A percentile compares a stretch with the other conserved stretches of the same genome.
These are phyloP conservation scores for Ectemnius lituratus DNA, from an alignment of 2,888 invertebrate genomes.

Conservation along the genomic window DNA sequence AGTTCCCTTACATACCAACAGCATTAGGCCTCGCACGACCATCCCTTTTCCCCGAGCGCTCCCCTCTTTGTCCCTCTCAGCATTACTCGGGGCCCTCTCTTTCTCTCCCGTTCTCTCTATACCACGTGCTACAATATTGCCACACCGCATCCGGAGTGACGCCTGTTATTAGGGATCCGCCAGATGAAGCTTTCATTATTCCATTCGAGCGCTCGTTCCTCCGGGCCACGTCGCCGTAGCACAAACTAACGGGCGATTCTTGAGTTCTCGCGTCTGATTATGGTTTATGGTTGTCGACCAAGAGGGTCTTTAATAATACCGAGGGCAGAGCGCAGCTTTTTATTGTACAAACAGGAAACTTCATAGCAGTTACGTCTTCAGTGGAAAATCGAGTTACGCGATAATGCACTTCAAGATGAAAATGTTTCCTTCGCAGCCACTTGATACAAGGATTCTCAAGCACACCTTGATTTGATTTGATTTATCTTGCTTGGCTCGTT, in stretches of 20 bases:
- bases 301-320: conserved; percentile 37
- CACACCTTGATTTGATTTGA: no score
- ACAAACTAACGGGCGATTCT: conserved; percentile 46
- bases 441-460: no score
- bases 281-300: conserved; percentile 27
- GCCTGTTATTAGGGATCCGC: conserved; percentile 60
- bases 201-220: conserved; percentile 43
- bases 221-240: conserved; percentile 49
- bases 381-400: no score
- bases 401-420: no score
- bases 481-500: no score
- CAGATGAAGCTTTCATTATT: conserved; percentile 60
- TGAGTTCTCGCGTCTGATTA: conserved; percentile 40
- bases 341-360: neutral
- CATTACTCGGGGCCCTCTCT: conserved; percentile 17
- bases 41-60: conserved; percentile 53
- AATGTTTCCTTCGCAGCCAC: no score
- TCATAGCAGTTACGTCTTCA: no score
- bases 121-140: conserved; percentile 63
- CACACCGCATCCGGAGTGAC: conserved; percentile 65
- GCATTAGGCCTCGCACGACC: conserved; percentile 40
- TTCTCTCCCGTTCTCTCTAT: conserved; percentile 31
- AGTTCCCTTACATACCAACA: conserved; percentile 19
- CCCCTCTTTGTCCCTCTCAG: conserved; percentile 1
- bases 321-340: conserved; percentile 38